phyloP scores from a whole-genome alignment of 2,797 vertebrate species.

The Falco cherrug region DNA sequence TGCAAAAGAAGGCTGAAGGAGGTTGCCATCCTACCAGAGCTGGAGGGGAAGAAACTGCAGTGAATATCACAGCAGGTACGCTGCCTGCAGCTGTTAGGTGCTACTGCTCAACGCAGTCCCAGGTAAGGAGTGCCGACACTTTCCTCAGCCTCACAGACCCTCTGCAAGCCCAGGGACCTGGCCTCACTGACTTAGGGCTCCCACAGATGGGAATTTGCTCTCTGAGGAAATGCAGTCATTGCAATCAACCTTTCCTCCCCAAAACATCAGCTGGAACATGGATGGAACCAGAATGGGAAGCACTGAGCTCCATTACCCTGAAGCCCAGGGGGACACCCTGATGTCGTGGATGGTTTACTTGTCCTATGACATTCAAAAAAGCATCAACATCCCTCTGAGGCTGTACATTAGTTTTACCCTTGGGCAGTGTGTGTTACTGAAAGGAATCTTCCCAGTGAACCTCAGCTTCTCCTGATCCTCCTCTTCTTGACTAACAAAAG shows the following conservation, averaged over 20 bases:
- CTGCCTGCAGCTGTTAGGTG: no score
- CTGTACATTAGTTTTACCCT: rapidly evolving
- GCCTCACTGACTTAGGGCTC: no score
- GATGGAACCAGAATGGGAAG: background rate
- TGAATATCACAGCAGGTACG: no score
- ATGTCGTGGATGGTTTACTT: background rate
- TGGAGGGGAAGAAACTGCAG: no score
- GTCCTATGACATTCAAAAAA: background rate
- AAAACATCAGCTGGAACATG: rapidly evolving
- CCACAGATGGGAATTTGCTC: no score
- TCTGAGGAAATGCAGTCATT: no score
- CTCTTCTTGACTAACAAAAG: constrained; percentile 77
- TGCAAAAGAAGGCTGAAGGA: background rate
- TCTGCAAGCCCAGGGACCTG: no score
- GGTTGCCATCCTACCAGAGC: background rate
- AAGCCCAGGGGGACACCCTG: background rate
- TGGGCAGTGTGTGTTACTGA: no score
- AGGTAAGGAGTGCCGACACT: no score
- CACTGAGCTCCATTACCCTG: background rate
- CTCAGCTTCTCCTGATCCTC: constrained; percentile 77
- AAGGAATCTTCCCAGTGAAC: constrained; percentile 56
- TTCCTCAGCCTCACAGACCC: no score
- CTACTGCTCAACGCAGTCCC: no score
- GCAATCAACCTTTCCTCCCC: no score
- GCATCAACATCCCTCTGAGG: background rate